Base-by-base conservation (phyloP, 2,888 invertebrate genomes). In the Philhelius pedissequus region DNA sequence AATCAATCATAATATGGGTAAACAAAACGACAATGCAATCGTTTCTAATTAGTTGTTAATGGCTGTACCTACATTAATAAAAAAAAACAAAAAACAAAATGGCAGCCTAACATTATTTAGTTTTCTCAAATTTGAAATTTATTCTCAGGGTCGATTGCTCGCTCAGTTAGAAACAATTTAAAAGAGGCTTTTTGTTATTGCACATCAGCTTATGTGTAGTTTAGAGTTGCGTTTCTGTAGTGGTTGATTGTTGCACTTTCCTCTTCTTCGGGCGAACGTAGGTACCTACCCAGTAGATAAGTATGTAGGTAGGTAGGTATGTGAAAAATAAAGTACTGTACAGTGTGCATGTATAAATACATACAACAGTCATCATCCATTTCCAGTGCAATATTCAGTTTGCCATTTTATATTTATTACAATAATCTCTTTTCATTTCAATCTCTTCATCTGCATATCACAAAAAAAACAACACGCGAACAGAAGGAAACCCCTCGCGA, bases 331-430 rank as follows among this genome's bases (percentile, higher is more conserved):
- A n/a, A n/a, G n/a, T n/a, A n/a, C n/a, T n/a, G n/a, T n/a, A n/a
- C n/a, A n/a, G n/a, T 30, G 5, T 30, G 18, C 15, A 30, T 38
- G 38, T 45, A 62, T 48, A 43, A 45, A 60, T 32, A 77, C n/a
- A 13, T 27, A 70, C 18, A 18, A 68, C 45, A 30, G 43, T 79
- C 75, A 40, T 62, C 48, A 71, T 76, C 52, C 50, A 77, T 74
- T 69, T 70, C 58, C 70, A 45, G 7, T 69, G 73, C 43, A 43
- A 62, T 77, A 43, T 18, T 45, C 22, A 60, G 68, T 66, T 71
- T 82, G 70, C 73, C 69, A 60, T 79, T 84, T 84, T 79, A 45
- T 75, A 70, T 79, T 75, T 75, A 74, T 84, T 75, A 79, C 79
- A 75, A 75, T 75, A 79, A 79, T 58, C 64, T 78, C 54, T 40